These are phyloP conservation scores for Zaprionus kolodkinae DNA, from an alignment of 1,140 invertebrate genomes.

Conservation along the genomic window DNA sequence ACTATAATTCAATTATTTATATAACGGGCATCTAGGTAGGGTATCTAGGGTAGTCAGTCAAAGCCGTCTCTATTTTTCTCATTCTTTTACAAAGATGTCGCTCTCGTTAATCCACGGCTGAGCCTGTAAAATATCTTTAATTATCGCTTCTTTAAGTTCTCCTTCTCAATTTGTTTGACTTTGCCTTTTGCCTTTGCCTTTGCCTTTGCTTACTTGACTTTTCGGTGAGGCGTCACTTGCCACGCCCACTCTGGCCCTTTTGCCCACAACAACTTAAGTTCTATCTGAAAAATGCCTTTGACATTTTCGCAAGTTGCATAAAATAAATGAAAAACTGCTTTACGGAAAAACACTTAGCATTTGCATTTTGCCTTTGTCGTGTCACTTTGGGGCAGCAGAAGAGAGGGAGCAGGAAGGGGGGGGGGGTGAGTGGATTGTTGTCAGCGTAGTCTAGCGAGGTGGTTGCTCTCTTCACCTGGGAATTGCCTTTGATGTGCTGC, in stretches of 20 bases:
- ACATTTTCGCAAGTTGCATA: slow-evolving; percentile 74
- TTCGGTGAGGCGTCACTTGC: too few species aligned
- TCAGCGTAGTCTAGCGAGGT: slow-evolving; percentile 21
- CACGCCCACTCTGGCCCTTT: background rate
- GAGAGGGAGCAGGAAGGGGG: slow-evolving; percentile 7
- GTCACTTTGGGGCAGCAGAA: slow-evolving; percentile 36
- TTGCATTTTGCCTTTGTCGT: slow-evolving; percentile 68
- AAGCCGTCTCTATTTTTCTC: too few species aligned
- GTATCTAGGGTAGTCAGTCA: background rate
- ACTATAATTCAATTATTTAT: background rate
- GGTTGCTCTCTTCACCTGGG: slow-evolving; percentile 44
- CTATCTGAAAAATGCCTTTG: slow-evolving; percentile 65
- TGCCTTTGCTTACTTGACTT: too few species aligned
- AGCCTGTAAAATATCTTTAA: background rate
- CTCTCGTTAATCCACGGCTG: background rate
- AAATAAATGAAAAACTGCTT: slow-evolving; percentile 80
- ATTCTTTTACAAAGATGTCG: background rate
- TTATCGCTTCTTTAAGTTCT: slow-evolving; percentile 5
- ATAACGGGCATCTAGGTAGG: too few species aligned
- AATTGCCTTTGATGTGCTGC: slow-evolving; percentile 71
- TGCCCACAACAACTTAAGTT: slow-evolving; percentile 4
- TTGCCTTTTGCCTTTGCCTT: background rate
- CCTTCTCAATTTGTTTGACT: slow-evolving; percentile 1
- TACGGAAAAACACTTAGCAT: slow-evolving; percentile 54
- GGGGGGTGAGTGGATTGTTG: slow-evolving; percentile 7